phyloP scores from a whole-genome alignment of 2,888 invertebrate genomes.

The Ashinkailepas kermadecensis region DNA sequence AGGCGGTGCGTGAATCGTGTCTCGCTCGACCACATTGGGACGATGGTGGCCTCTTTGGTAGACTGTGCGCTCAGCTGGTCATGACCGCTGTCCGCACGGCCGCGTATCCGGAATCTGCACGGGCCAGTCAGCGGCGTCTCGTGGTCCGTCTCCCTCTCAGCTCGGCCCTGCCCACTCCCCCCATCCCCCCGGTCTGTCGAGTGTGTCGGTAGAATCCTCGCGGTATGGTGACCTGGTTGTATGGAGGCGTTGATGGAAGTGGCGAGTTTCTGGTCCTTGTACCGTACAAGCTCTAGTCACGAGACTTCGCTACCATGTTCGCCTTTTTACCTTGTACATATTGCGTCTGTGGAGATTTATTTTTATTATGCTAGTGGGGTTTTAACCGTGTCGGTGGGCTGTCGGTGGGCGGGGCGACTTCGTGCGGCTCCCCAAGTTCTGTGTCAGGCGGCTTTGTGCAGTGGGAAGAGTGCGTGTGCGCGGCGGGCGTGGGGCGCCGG shows the following conservation, averaged over 20 bases:
- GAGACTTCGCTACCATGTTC: conserved; percentile 3
- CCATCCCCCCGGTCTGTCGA: neutral
- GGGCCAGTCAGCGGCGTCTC: neutral
- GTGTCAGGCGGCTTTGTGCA: neutral
- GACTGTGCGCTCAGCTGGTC: neutral
- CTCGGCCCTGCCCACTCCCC: neutral
- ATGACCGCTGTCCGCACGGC: neutral
- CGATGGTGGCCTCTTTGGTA: neutral
- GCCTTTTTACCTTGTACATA: conserved; percentile 20
- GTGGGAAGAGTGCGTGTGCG: conserved; percentile 9
- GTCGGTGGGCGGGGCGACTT: neutral
- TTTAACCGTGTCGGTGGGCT: neutral
- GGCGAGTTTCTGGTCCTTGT: conserved; percentile 20
- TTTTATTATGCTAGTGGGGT: conserved; percentile 1
- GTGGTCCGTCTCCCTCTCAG: neutral
- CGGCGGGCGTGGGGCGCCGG: neutral
- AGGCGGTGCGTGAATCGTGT: neutral
- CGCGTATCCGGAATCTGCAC: neutral
- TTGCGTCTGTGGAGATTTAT: conserved; percentile 22
- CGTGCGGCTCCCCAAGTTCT: neutral
- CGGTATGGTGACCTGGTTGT: neutral
- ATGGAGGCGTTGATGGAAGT: neutral
- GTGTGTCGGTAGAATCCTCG: conserved; percentile 7
- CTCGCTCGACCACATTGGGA: neutral
- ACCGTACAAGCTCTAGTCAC: conserved; percentile 3